Conservation (phyloP, 2,888 invertebrate genomes). For the Anthoptus insignis region DNA sequence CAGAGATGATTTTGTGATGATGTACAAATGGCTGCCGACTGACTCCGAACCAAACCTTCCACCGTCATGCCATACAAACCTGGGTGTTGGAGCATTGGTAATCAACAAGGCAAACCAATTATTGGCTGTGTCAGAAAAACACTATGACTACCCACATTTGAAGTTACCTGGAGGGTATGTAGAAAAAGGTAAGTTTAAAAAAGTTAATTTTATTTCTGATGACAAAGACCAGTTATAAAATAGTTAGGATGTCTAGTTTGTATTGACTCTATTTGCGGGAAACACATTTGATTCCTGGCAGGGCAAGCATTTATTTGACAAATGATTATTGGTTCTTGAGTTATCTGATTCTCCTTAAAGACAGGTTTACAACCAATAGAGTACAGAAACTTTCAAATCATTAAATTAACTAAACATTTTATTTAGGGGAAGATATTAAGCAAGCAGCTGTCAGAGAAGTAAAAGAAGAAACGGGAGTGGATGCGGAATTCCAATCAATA, state of each 20-base stretch:
- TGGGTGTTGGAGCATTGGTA: conserved; percentile 96
- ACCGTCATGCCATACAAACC: conserved; percentile 91
- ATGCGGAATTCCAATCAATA: conserved; percentile 91
- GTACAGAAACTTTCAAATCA: too few relatives aligned
- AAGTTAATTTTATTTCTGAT: conserved; percentile 1
- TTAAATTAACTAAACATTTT: too few relatives aligned
- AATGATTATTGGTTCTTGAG: too few relatives aligned
- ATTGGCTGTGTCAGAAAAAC: conserved; percentile 93
- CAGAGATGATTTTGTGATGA: conserved; percentile 91
- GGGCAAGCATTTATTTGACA: too few relatives aligned
- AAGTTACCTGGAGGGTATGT: conserved; percentile 98
- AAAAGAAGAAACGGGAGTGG: conserved; percentile 95
- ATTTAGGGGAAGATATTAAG: conserved; percentile 92
- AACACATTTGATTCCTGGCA: too few relatives aligned
- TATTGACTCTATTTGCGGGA: too few relatives aligned
- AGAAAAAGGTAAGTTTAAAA: conserved; percentile 93
- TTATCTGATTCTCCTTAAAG: too few relatives aligned
- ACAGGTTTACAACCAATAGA: too few relatives aligned
- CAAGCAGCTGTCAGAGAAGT: conserved; percentile 96
- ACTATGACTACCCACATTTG: conserved; percentile 90
- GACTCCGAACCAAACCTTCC: conserved; percentile 90
- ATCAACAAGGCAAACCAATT: conserved; percentile 92
- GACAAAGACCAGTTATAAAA: too few relatives aligned
- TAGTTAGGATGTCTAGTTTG: too few relatives aligned
- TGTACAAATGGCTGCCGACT: conserved; percentile 93